Base-by-base conservation (phyloP, 2,888 invertebrate species). In the Harpagoxenus sublaevis region DNA sequence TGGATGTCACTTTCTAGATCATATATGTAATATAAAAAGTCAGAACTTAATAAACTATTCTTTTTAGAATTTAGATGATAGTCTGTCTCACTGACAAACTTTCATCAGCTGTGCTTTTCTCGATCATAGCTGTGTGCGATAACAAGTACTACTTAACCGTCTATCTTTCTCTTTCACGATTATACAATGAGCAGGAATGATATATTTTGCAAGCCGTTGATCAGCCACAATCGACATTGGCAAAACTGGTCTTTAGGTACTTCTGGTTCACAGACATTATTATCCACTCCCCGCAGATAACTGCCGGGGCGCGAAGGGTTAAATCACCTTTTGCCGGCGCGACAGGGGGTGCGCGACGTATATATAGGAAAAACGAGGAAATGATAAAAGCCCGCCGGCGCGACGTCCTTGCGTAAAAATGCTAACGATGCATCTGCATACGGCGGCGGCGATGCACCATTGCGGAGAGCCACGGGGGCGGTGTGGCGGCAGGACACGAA, bases 341-440 rank as follows among this genome's bases (percentile, higher is more conserved):
- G 70, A 62, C 60, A 39, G 79, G 53, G 65, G 60, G 45, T 45
- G 51, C 15, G 63, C 48, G 83, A 31, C 23, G 75, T 28, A 23
- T 23, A 23, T 23, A 23, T 23, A 28, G 74, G 63, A 79, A 71
- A 39, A 66, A 28, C 31, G 78, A 62, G 48, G 48, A 66, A 57
- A 85, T 10, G 75, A 77, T 81, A 78, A 86, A 85, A 85, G 82
- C 75, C 84, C 75, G 66, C 53, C 51, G 75, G 85, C 75, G 84
- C 79, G 62, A 63, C 62, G 87, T 88, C 83, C 82, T 87, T 81
- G 88, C 86, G 90, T 89, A 87, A 87, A 89, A 89, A 88, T 86
- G 85, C 87, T 77, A 70, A 85, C 85, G 88, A 82, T 87, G 87
- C 86, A 86, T 85, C 86, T 86, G 88, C 87, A 88, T 88, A 79